Base-by-base conservation (phyloP, 2,113 vertebrate genomes). In the Barnardius zonarius region DNA sequence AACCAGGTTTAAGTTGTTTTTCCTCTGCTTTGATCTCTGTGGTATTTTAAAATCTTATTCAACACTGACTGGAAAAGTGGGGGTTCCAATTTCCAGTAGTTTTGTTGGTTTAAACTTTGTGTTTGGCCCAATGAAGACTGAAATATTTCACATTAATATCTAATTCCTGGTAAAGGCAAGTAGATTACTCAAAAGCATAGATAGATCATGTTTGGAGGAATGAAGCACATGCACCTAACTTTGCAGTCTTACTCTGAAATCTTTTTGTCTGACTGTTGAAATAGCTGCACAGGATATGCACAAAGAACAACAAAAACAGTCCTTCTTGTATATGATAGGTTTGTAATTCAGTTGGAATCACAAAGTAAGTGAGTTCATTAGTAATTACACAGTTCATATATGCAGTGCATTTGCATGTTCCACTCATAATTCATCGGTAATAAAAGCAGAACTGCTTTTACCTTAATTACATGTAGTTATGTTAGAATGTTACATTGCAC, bases 341-440 rank as follows among this genome's bases (percentile, higher is more conserved):
- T 77, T 84, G 49, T 85, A 92, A 83, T 82, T 83, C 48, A 75
- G 30, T 57, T 93, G 73, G 68, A 93, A 86, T 95, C 43, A 75
- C 77, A 91, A 94, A 91, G 41, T 72, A 46, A 91, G 63, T 75
- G 1, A 91, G 88, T 93, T 77, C 10, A 67, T 92, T 88, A 78
- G 49, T 80, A 92, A 88, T 91, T 91, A 63, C 52, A 22, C 67
- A 54, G 30, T 86, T 93, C 46, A 35, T 79, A 52, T 75, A 91
- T 75, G 59, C 67, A 66, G 64, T 1, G 6, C 17, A 69, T 95
- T 96, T 95, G 59, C 55, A 41, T 64, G 30, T 91, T 96, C 72
- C 46, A 7, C 25, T 93, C 72, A 81, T 88, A 94, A 92, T 82
- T 90, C 23, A 33, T 83, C 48, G 54, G 43, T 79, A 96, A 83